Evolutionary conservation across 23 tunicate genomes (phyloP).

Genomic region (Pegea sp.): DNA sequence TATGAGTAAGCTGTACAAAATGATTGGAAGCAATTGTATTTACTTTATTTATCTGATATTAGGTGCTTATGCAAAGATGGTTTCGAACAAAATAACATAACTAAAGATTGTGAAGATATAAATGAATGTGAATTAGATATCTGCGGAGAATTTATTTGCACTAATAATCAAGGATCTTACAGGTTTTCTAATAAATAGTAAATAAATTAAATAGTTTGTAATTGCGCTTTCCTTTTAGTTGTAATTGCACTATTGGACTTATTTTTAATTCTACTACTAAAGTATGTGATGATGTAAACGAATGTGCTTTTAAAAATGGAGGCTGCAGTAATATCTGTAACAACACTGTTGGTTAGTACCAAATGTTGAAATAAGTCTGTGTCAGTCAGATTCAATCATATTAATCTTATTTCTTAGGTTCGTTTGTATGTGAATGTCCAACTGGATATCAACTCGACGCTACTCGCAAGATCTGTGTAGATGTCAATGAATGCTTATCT

Average conservation of each 20-base stretch:
- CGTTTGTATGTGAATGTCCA: slow-evolving; percentile 6
- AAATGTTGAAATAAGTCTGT: no score
- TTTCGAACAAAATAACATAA: not conserved
- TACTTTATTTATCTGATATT: not conserved
- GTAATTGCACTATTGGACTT: not conserved
- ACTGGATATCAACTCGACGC: slow-evolving; percentile 1
- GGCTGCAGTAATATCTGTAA: slow-evolving; percentile 4
- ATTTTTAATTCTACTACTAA: not conserved
- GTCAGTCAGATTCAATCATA: no score
- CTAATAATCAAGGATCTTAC: not conserved
- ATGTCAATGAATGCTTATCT: slow-evolving; percentile 9
- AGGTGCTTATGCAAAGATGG: slow-evolving; percentile 12
- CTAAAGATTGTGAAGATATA: slow-evolving; percentile 15
- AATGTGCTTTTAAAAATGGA: not conserved
- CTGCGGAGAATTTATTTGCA: not conserved
- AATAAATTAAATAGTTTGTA: no score
- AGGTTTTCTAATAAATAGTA: no score
- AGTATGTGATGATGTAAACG: not conserved
- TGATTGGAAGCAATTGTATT: no score
- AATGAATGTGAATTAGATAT: slow-evolving; percentile 2
- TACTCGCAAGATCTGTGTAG: not conserved
- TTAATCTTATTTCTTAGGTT: slow-evolving; percentile 5
- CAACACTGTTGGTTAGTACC: slow-evolving; percentile 9
- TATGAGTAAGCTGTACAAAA: slow-evolving; percentile 17
- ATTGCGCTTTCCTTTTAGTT: not conserved